Conservation (phyloP, 2,113 vertebrate species). For the Ciconia maguari region DNA sequence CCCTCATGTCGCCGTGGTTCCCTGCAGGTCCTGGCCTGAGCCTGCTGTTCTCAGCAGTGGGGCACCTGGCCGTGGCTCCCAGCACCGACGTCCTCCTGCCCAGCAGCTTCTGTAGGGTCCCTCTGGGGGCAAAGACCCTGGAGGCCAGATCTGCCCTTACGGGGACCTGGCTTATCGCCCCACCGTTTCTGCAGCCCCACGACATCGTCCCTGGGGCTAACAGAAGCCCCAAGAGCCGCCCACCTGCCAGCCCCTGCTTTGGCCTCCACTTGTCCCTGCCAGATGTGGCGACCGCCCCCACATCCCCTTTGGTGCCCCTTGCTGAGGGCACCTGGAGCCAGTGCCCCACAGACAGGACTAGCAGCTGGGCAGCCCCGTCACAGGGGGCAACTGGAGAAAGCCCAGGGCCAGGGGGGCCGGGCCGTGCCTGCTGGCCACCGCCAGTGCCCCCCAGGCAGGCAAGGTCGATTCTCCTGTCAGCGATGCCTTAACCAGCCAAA, state of each 20-base stretch:
- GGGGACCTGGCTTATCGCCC: background rate
- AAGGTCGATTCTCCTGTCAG: background rate
- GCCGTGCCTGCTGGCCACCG: conserved; percentile 10
- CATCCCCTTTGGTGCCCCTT: background rate
- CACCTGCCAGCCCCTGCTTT: conserved; percentile 31
- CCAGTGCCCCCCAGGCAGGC: background rate
- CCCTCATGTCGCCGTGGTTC: background rate
- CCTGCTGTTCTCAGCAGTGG: background rate
- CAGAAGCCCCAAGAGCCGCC: conserved; percentile 44
- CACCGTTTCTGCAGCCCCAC: conserved; percentile 67
- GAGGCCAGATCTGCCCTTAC: conserved; percentile 4
- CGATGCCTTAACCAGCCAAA: conserved; percentile 69
- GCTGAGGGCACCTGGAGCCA: background rate
- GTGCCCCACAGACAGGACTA: background rate
- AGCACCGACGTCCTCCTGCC: conserved; percentile 32
- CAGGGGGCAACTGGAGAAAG: background rate
- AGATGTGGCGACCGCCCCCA: background rate
- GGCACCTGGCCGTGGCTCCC: background rate
- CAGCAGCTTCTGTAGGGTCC: background rate
- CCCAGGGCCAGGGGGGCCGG: conserved; percentile 24
- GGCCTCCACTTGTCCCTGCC: background rate
- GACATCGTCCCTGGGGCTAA: background rate
- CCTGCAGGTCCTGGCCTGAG: background rate
- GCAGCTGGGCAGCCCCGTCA: background rate
- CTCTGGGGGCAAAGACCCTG: background rate